Evolutionary conservation across 2,888 invertebrate species (phyloP).

Genomic region (Eledona agricola): DNA sequence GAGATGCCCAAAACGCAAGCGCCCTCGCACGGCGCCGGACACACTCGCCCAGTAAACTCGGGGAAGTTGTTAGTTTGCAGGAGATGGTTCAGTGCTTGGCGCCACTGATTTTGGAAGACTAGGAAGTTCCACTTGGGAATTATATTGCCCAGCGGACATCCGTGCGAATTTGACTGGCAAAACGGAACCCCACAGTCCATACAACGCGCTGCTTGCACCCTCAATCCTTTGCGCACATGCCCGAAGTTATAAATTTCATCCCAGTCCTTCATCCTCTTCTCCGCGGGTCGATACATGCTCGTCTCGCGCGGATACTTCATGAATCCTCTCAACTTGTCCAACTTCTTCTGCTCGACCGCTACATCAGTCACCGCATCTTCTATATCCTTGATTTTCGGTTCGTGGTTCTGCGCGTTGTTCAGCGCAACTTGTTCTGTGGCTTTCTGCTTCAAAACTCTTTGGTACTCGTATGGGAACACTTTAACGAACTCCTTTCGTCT

Average conservation of each 20-base stretch:
- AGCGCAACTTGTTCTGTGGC: constrained; percentile 49
- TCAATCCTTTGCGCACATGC: constrained; percentile 87
- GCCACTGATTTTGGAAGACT: constrained; percentile 94
- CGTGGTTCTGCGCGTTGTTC: constrained; percentile 46
- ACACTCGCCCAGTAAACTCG: constrained; percentile 74
- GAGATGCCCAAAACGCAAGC: constrained; percentile 95
- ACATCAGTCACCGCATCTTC: constrained; percentile 87
- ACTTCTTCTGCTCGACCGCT: constrained; percentile 78
- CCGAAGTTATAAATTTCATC: constrained; percentile 92
- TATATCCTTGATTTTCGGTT: constrained; percentile 73
- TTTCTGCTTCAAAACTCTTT: constrained; percentile 80
- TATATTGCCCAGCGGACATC: constrained; percentile 97
- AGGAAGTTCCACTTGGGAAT: constrained; percentile 99
- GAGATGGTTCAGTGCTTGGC: constrained; percentile 89
- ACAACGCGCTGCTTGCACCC: constrained; percentile 92
- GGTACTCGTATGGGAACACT: constrained; percentile 96
- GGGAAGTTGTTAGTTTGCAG: constrained; percentile 99
- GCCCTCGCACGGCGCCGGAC: constrained; percentile 98
- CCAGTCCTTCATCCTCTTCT: constrained; percentile 92
- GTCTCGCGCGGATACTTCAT: constrained; percentile 95
- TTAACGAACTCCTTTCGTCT: constrained; percentile 86
- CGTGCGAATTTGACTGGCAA: constrained; percentile 90
- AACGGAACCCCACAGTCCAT: constrained; percentile 99
- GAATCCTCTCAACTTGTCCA: constrained; percentile 88
- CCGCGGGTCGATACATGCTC: constrained; percentile 84